A percentile compares a stretch with the other conserved stretches of the same genome.
Conservation (phyloP, 2,888 invertebrate genomes). For the Hypsopygia costalis region DNA sequence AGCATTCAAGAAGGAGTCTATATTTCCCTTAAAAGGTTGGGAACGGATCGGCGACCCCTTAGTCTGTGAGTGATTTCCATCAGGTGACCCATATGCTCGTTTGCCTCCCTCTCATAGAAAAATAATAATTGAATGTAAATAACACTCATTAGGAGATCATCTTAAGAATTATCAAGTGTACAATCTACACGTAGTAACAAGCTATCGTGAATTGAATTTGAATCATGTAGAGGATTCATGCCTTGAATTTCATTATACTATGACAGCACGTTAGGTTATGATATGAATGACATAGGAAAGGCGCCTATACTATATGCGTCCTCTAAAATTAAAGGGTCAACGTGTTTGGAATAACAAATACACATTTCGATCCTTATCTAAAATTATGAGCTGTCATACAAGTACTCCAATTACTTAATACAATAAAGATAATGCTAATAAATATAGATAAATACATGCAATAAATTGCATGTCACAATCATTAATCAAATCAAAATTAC, state of each 20-base stretch:
- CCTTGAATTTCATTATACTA: not conserved
- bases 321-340: constrained; percentile 2
- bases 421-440: not conserved
- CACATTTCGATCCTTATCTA: constrained; percentile 1
- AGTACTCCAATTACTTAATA: not conserved
- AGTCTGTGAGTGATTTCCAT: no score
- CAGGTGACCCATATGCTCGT: no score
- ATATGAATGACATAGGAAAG: not conserved
- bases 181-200: constrained; percentile 2
- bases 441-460: not conserved
- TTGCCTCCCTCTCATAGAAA: no score
- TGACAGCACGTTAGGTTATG: not conserved
- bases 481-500: not conserved
- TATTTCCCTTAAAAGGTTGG: no score
- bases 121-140: no score
- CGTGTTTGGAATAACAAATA: constrained; percentile 5
- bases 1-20: no score
- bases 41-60: no score
- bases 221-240: not conserved
- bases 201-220: not conserved
- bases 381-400: constrained; percentile 9
- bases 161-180: not conserved
- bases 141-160: no score
- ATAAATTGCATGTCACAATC: not conserved
- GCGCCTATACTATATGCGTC: constrained; percentile 7